Evolutionary conservation across 2,113 vertebrate species (phyloP), one percentile per base, ranked within the genome.

Genomic region (Thalassoma bifasciatum): DNA sequence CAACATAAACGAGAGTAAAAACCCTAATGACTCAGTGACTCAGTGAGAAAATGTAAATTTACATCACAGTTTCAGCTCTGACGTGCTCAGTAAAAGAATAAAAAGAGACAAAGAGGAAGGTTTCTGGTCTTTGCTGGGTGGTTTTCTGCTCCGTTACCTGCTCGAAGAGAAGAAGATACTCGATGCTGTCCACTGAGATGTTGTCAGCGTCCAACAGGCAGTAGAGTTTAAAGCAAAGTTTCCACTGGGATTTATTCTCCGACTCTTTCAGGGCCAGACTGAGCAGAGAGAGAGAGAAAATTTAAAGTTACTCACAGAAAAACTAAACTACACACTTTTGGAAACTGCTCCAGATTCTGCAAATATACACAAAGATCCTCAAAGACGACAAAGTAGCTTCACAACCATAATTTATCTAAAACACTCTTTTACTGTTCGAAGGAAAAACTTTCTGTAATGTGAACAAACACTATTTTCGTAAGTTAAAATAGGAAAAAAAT

Each of bases 131-230:
- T 57, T 38, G 44, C 6, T n/a, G 49, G 36, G 65, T 36, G 2
- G 51, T 34, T 58, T 77, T 83, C 59, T 63, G 47, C 46, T 75
- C 19, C 73, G 40, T 84, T 89, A 98, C 97, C 96, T 98, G 97
- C 90, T 98, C 96, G 5, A 97, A 99, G 54, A 99, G 95, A 82
- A 98, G 95, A 60, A 95, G 91, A 22, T 97, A 95, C 87, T 98
- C 96, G 14, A 97, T 93, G 86, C 95, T 95, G 81, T 97, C 95
- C 3, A 93, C 93, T 0, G 95, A 94, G 82, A 98, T 95, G 4
- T 90, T 93, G 73, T 97, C 96, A 0, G 94, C 94, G 51, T 96
- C 96, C 88, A 98, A 77, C 72, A 96, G 95, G 61, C 96, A 96
- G 46, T 98, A 96, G 70, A 98, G 95, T 71, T 97, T 98, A 91